These are phyloP conservation scores for Caenorhabditis briggsae DNA, from an alignment of 1,140 invertebrate species.

Conservation along the genomic window DNA sequence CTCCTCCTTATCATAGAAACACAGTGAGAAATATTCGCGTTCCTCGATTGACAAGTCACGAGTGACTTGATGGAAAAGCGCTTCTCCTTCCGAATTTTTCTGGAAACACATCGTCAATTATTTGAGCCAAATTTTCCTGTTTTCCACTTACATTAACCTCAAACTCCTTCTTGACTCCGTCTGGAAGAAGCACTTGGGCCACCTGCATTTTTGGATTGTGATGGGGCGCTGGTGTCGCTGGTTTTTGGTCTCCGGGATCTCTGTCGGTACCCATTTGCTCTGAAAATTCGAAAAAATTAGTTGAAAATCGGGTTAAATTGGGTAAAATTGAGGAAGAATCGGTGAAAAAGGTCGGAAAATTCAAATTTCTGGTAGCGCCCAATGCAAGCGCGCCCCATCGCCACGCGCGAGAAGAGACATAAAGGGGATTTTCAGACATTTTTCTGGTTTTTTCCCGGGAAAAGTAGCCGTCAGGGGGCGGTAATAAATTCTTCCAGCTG, in stretches of 20 bases:
- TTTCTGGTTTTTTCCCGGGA: background rate
- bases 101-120: conserved; percentile 58
- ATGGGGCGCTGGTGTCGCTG: background rate
- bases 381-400: background rate
- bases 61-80: conserved; percentile 71
- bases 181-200: conserved; percentile 67
- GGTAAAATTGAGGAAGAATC: background rate
- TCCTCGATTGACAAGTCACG: conserved; percentile 69
- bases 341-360: background rate
- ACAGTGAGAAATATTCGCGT: conserved; percentile 74
- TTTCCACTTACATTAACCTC: conserved; percentile 67
- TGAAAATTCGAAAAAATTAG: conserved; percentile 15
- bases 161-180: conserved; percentile 67
- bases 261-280: conserved; percentile 62
- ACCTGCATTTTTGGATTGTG: conserved; percentile 62
- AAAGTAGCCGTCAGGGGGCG: background rate
- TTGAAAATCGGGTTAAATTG: background rate
- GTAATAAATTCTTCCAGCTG: background rate
- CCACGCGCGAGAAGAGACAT: background rate
- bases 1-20: conserved; percentile 70
- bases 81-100: conserved; percentile 73
- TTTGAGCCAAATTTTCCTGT: background rate
- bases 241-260: conserved; percentile 48
- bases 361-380: background rate
- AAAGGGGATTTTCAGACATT: too few species aligned